Evolutionary conservation across 2,888 invertebrate species (phyloP).

Genomic region (Orgyia antiqua): DNA sequence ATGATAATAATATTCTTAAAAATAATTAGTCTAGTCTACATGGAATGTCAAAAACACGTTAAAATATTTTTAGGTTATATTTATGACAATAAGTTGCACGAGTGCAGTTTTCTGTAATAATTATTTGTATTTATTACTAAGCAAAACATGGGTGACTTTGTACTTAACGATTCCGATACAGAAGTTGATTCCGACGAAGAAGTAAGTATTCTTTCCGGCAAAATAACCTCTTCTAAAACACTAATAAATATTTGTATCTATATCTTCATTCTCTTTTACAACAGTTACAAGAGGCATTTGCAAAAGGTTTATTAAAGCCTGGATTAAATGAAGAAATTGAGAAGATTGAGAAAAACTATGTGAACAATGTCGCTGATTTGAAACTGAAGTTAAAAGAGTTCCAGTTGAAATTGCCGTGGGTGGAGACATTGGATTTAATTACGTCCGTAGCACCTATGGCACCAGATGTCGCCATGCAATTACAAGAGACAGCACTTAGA

Average conservation of each 20-base stretch:
- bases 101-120: too few species aligned
- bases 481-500: conserved; percentile 86
- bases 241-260: too few species aligned
- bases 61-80: too few species aligned
- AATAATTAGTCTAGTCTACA: too few species aligned
- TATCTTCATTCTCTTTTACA: conserved; percentile 25
- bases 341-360: conserved; percentile 73
- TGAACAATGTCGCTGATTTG: conserved; percentile 86
- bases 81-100: too few species aligned
- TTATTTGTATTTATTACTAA: too few species aligned
- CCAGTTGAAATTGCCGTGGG: conserved; percentile 86
- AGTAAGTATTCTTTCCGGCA: conserved; percentile 41
- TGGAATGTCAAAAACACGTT: too few species aligned
- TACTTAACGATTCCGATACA: conserved; percentile 67
- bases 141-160: conserved; percentile 66
- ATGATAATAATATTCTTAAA: too few species aligned
- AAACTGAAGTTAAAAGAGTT: conserved; percentile 85
- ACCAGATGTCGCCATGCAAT: conserved; percentile 88
- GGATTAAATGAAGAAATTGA: conserved; percentile 86
- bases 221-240: not conserved
- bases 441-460: conserved; percentile 89
- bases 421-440: conserved; percentile 89
- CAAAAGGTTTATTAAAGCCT: conserved; percentile 89
- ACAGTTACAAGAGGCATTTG: conserved; percentile 94
- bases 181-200: conserved; percentile 79